Evolutionary conservation across 1,140 invertebrate species (phyloP), one percentile per base, ranked within the genome.

Genomic region (Conus betulinus): DNA sequence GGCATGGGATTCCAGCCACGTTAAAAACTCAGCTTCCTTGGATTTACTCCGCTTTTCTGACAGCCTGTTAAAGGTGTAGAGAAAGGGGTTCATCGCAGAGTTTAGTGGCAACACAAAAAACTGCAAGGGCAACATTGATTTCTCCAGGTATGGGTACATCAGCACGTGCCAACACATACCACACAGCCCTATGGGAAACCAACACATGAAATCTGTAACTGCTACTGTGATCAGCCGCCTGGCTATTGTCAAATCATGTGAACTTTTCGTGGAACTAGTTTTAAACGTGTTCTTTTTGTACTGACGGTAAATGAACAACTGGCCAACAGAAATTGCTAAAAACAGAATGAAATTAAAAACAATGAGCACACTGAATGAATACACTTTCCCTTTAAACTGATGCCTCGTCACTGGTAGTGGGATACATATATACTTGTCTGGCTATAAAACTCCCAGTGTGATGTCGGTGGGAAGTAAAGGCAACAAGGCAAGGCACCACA

Each of bases 361-460:
- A 6, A 93, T 88, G 27, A 93, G 89, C 13, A 93, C 71, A 13
- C 83, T 86, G 23, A 87, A 88, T 53, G 89, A 79, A 84, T 92
- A 93, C n/a, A n/a, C n/a, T n/a, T n/a, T n/a, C n/a, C n/a, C n/a
- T n/a, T n/a, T n/a, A n/a, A n/a, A n/a, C n/a, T n/a, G n/a, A n/a
- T n/a, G n/a, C n/a, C n/a, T n/a, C n/a, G n/a, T n/a, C n/a, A n/a
- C n/a, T n/a, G n/a, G 92, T 20, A 93, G 79, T 20, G 91, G 89
- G 5, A 93, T 79, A 78, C 92, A n/a, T n/a, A 91, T 0, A 92
- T 85, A 13, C 88, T 89, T 3, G 91, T 91, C 27, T 90, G 85
- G 5, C 90, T 88, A 79, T 92, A 93, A 86, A 93, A 60, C n/a
- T 90, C 39, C 89, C 89, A 90, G 78, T 90, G 63, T n/a, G 67